These are phyloP conservation scores for Kryptolebias marmoratus DNA, from an alignment of 2,113 vertebrate genomes.

Conservation along the genomic window DNA sequence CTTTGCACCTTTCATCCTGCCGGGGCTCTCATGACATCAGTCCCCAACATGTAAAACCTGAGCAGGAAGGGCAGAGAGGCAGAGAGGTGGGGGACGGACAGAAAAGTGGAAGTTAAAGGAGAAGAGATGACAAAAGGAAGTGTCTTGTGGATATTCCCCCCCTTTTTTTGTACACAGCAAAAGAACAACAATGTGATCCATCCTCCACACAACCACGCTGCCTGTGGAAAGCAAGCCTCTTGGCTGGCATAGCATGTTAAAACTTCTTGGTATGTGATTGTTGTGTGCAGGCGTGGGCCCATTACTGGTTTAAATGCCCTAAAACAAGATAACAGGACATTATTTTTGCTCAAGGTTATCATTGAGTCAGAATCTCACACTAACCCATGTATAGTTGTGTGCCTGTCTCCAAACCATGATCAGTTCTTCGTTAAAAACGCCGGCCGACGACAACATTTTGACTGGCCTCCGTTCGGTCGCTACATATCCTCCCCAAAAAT, in stretches of 20 bases:
- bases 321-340: too few relatives aligned
- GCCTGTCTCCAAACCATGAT: slow-evolving; percentile 56
- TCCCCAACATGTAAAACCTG: slow-evolving; percentile 16
- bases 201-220: slow-evolving; percentile 49
- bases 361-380: too few relatives aligned
- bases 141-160: slow-evolving; percentile 37
- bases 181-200: slow-evolving; percentile 45
- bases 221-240: slow-evolving; percentile 50
- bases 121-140: slow-evolving; percentile 25
- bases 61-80: slow-evolving; percentile 3
- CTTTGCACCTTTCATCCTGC: slow-evolving; percentile 59
- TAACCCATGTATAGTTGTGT: too few relatives aligned
- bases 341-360: too few relatives aligned
- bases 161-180: not conserved
- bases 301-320: too few relatives aligned
- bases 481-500: slow-evolving; percentile 61
- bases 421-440: slow-evolving; percentile 61
- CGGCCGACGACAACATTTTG: slow-evolving; percentile 68
- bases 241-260: slow-evolving; percentile 60
- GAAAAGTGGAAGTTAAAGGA: not conserved
- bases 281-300: slow-evolving; percentile 45
- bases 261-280: slow-evolving; percentile 66
- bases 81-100: slow-evolving; percentile 14
- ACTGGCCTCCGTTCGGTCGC: slow-evolving; percentile 34
- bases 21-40: slow-evolving; percentile 68